Evolutionary conservation across 1,140 invertebrate species (phyloP), one percentile per base, ranked within the genome.

Genomic region (Stegodyphus dumicola): DNA sequence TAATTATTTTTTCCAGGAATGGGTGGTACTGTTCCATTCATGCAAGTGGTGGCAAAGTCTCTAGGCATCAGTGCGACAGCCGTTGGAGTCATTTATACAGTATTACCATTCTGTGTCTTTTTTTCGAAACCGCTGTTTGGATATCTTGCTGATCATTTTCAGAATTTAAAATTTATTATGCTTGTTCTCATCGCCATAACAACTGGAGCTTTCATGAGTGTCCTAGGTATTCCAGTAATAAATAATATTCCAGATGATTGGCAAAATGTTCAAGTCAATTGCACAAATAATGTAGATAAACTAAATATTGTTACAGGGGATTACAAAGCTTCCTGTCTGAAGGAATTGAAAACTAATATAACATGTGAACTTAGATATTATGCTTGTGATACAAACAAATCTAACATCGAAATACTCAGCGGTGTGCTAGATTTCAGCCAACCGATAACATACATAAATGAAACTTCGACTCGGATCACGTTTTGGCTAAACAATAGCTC

Each of bases 111-210:
- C 83, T 66, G 89, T 51, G 88, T 88, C 6, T 88, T 90, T 81
- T 83, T 91, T 53, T 86, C 88, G 0, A 88, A 90, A 67, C 89
- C 89, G 13, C n/a, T 90, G 0, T 81, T 89, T 73, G 90, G 90
- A 15, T 86, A 88, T 6, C 49, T 90, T 6, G 89, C 89, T 13
- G 90, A 91, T 85, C 89, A 90, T 75, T 86, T 89, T n/a, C 78
- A 88, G 5, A 87, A 87, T 17, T 96, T 89, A 95, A 96, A 89
- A 89, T 90, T 96, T 76, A 87, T 93, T 48, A 94, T 94, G 79
- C 93, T 95, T 92, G 90, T 93, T 10, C 87, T 96, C n/a, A 93
- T 94, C 0, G 92, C 93, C 67, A 88, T 94, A 60, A 93, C 93
- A 88, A 94, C 95, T 89, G 93, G 94, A 52, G 90, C 92, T 2